A percentile compares a stretch with the other conserved stretches of the same genome.
These are phyloP conservation scores for Fregata magnificens DNA, from an alignment of 2,113 vertebrate genomes.

Conservation along the genomic window DNA sequence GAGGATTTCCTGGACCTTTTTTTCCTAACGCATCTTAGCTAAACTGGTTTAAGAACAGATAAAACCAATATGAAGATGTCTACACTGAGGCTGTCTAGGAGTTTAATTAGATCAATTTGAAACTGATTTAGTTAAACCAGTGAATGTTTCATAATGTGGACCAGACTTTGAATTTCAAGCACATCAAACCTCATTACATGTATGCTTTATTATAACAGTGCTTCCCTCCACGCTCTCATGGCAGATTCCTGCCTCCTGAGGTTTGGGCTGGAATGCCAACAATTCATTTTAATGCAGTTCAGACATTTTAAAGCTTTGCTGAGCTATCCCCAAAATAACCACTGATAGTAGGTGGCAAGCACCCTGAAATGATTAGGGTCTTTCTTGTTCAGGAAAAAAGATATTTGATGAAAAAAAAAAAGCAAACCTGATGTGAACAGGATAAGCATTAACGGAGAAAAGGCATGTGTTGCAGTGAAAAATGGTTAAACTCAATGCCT, in stretches of 20 bases:
- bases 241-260: constrained; percentile 63
- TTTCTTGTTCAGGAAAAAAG: background rate
- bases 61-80: constrained; percentile 32
- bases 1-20: background rate
- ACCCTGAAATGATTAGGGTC: constrained; percentile 44
- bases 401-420: background rate
- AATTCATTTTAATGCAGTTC: constrained; percentile 60
- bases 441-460: background rate
- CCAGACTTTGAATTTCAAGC: constrained; percentile 52
- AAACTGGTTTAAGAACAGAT: background rate
- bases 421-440: background rate
- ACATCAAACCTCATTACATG: constrained; percentile 50
- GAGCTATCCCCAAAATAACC: constrained; percentile 50
- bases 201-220: background rate
- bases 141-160: constrained; percentile 15
- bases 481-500: background rate
- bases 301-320: constrained; percentile 51
- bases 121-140: constrained; percentile 36
- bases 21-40: background rate
- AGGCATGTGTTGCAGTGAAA: background rate
- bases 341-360: constrained; percentile 55
- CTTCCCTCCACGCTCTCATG: constrained; percentile 39
- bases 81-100: constrained; percentile 1
- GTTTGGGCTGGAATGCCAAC: constrained; percentile 65
- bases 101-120: constrained; percentile 59